Base-by-base conservation (phyloP, 2,888 invertebrate genomes). In the Epistrophe grossulariae region DNA sequence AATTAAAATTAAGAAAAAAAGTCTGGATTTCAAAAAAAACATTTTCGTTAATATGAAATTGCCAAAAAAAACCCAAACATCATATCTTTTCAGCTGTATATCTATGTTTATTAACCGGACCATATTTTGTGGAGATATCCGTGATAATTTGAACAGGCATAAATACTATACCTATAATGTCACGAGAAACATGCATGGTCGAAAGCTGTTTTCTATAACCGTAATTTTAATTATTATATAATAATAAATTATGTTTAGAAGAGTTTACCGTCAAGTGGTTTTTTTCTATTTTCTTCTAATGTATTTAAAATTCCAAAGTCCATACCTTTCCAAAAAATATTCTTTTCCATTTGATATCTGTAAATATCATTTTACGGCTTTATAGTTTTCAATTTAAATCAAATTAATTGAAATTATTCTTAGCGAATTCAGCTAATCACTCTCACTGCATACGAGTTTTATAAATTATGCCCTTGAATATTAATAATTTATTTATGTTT, bases 161-260 rank as follows among this genome's bases (percentile, higher is more conserved):
- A 43, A 15, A 13, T 43, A 17, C 9, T 8, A n/a, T n/a, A n/a
- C 7, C 1, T 1, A 43, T 43, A 45, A 15, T 15, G 15, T n/a
- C 55, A 31, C 55, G 55, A 28, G 13, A n/a, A 11, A 55, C 28
- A 31, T 55, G 55, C 31, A 55, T 55, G 55, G 9, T 55, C n/a
- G 7, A 31, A 28, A 8, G 8, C 15, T 10, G 19, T 55, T 55
- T 28, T 8, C 15, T 28, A 24, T 24, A 24, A 35, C 9, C 35
- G 35, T 35, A 35, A 35, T 35, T 35, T 35, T 35, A 19, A 24
- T 24, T 55, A 28, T 55, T 55, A 55, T 28, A 15, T 55, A 55
- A 55, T 55, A 13, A 15, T 13, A 13, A 15, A 50, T 48, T 3
- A n/a, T 48, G n/a, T 17, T 48, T 43, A 15, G 10, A 43, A 43